These are phyloP conservation scores for Eucidaris tribuloides DNA, from an alignment of 35 echinoderm and acorn worm genomes.

Conservation along the genomic window DNA sequence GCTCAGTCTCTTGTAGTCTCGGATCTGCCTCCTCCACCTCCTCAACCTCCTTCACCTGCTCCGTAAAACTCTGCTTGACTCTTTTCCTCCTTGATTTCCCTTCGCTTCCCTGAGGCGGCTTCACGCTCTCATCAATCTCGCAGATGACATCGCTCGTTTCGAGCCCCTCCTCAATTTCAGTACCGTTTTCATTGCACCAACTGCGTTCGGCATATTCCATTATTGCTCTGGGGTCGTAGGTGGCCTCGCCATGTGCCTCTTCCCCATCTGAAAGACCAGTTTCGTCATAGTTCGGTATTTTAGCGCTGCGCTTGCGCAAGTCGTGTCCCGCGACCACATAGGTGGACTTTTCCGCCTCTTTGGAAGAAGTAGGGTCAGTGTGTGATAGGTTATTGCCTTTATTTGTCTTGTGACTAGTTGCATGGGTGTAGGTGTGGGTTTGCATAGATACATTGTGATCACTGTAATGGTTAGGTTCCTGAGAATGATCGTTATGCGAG, in stretches of 20 bases:
- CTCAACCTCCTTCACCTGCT: constrained; percentile 24
- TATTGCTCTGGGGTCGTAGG: constrained; percentile 61
- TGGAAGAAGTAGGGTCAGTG: constrained; percentile 20
- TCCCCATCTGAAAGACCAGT: constrained; percentile 26
- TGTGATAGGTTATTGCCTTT: constrained; percentile 19
- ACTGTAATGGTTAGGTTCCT: constrained; percentile 18
- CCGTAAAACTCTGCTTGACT: constrained; percentile 6
- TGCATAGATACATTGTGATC: constrained; percentile 33
- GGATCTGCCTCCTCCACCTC: not conserved
- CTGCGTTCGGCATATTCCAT: constrained; percentile 69
- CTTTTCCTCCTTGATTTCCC: not conserved
- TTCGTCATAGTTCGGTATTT: constrained; percentile 16
- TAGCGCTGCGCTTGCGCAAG: not conserved
- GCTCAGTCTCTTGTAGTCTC: not conserved
- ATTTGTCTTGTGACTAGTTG: constrained; percentile 32
- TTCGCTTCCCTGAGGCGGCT: not conserved
- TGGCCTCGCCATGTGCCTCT: not conserved
- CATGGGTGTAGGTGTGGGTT: constrained; percentile 1
- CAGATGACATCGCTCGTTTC: constrained; percentile 47
- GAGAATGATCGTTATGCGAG: not conserved
- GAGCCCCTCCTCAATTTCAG: constrained; percentile 55
- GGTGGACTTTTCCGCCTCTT: not conserved
- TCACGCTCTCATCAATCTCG: constrained; percentile 31
- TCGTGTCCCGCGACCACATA: constrained; percentile 22
- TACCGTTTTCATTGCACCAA: constrained; percentile 40